These are phyloP conservation scores for Phyllopteryx taeniolatus DNA, from an alignment of 2,113 vertebrate genomes.

Conservation along the genomic window DNA sequence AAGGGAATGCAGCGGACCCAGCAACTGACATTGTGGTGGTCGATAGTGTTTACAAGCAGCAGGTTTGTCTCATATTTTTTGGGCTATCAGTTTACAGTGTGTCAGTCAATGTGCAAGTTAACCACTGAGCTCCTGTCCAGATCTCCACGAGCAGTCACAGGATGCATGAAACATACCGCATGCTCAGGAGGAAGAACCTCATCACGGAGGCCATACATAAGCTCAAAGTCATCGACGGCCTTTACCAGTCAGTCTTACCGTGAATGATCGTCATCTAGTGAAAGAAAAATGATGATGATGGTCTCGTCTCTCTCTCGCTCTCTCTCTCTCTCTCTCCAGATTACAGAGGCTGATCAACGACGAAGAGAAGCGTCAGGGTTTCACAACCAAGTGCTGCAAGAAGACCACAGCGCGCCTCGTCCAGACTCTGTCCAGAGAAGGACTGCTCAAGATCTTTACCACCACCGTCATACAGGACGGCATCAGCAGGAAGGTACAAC, in stretches of 20 bases:
- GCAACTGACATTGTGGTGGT: conserved; percentile 66
- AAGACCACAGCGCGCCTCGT: conserved; percentile 90
- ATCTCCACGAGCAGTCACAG: not conserved
- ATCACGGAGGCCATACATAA: conserved; percentile 87
- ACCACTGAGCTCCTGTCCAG: conserved; percentile 7
- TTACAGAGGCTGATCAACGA: conserved; percentile 93
- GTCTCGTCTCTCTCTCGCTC: too few relatives aligned
- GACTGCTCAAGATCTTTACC: conserved; percentile 81
- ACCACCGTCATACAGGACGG: conserved; percentile 93
- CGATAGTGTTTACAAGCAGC: conserved; percentile 70
- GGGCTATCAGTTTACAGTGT: not conserved
- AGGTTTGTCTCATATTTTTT: conserved; percentile 60
- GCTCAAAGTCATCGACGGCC: conserved; percentile 84
- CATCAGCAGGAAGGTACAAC: conserved; percentile 84
- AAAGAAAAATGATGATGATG: not conserved
- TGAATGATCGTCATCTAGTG: not conserved
- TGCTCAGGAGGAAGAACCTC: conserved; percentile 89
- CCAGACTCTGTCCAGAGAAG: conserved; percentile 80
- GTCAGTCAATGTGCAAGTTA: not conserved
- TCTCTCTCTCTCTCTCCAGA: conserved; percentile 53
- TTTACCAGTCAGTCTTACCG: conserved; percentile 81
- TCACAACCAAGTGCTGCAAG: conserved; percentile 87
- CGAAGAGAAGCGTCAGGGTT: conserved; percentile 85
- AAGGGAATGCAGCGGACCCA: conserved; percentile 2
- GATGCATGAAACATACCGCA: conserved; percentile 80